phyloP scores from a whole-genome alignment of 2,797 vertebrate genomes.

The Mormyrops boulengeri region DNA sequence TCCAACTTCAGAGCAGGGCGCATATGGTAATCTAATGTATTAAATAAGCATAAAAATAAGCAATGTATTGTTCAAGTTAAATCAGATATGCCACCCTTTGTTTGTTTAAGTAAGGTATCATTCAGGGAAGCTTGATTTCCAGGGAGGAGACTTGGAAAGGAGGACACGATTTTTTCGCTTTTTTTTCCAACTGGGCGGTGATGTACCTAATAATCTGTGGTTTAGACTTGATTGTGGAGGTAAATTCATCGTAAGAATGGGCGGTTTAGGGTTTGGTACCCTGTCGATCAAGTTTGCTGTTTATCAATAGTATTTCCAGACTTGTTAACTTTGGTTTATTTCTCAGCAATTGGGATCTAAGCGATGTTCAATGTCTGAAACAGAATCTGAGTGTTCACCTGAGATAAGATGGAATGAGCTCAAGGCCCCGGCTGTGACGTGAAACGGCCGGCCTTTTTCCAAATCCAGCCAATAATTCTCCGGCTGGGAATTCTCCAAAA shows the following conservation, averaged over 20 bases:
- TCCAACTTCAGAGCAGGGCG: neutral
- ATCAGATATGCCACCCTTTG: neutral
- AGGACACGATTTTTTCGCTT: neutral
- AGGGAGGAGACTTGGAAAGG: neutral
- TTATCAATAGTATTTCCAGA: neutral
- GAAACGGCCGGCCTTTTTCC: neutral
- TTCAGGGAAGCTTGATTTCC: neutral
- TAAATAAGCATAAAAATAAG: constrained; percentile 13
- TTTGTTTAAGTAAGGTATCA: neutral
- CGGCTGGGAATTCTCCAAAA: neutral
- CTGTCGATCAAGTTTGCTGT: neutral
- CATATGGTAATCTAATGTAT: constrained; percentile 4
- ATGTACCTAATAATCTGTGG: neutral
- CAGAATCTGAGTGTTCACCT: neutral
- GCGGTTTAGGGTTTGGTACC: neutral
- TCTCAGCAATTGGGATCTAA: neutral
- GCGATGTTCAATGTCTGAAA: neutral
- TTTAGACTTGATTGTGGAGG: neutral
- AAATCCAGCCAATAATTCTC: neutral
- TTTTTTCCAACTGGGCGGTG: neutral
- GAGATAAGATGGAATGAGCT: neutral
- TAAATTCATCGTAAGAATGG: neutral
- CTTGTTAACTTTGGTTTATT: neutral
- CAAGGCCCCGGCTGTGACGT: neutral
- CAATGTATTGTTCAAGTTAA: neutral